Conservation (phyloP, 2,797 vertebrate genomes). For the Urocyon cinereoargenteus region DNA sequence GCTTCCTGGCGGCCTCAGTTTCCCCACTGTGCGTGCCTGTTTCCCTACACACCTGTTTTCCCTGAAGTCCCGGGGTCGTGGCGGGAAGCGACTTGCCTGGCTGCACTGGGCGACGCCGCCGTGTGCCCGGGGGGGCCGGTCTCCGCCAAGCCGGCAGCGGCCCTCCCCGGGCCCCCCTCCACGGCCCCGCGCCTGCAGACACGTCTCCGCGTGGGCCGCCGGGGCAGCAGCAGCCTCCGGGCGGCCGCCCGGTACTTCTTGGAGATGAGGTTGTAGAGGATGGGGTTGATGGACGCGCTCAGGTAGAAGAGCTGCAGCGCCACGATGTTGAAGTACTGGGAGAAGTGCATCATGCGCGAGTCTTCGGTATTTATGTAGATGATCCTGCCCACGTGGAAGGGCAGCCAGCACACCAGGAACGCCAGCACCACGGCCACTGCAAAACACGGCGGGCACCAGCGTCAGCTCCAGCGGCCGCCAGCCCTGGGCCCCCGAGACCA, state of each 20-base stretch:
- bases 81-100: neutral
- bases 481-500: too few species aligned
- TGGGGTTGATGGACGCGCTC: constrained; percentile 93
- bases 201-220: constrained; percentile 78
- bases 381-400: constrained; percentile 94
- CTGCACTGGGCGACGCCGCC: rapidly evolving
- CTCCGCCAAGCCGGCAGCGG: constrained; percentile 85
- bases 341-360: constrained; percentile 88
- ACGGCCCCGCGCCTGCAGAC: constrained; percentile 76
- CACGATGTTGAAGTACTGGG: constrained; percentile 94
- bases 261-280: constrained; percentile 95
- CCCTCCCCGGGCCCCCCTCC: neutral
- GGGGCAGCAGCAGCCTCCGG: constrained; percentile 88
- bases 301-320: constrained; percentile 95
- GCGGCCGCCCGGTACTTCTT: constrained; percentile 92
- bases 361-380: constrained; percentile 87
- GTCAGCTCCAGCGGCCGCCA: neutral
- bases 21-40: neutral
- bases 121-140: constrained; percentile 77
- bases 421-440: constrained; percentile 93
- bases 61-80: neutral
- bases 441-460: constrained; percentile 73
- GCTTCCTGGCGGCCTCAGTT: neutral
- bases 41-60: neutral
- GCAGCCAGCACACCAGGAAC: constrained; percentile 95